Evolutionary conservation across 1,140 invertebrate species (phyloP).

Genomic region (Brachionus plicatilis): DNA sequence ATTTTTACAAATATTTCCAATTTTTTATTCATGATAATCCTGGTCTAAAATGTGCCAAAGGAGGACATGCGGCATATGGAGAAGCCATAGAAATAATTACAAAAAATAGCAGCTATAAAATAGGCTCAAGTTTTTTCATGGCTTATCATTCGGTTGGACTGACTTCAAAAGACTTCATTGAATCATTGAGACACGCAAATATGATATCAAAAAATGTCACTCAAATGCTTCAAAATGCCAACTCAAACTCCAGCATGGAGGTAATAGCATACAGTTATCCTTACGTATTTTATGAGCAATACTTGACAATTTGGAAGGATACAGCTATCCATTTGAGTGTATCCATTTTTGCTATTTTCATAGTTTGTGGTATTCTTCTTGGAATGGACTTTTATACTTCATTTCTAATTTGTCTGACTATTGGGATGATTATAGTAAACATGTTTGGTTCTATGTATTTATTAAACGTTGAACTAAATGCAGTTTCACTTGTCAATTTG

Average conservation of each 20-base stretch:
- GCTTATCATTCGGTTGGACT: slow-evolving; percentile 75
- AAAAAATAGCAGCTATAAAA: slow-evolving; percentile 12
- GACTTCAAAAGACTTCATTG: slow-evolving; percentile 73
- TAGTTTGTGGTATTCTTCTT: slow-evolving; percentile 74
- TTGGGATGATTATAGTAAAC: slow-evolving; percentile 73
- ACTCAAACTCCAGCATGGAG: background rate
- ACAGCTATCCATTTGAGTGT: slow-evolving; percentile 69
- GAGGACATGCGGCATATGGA: slow-evolving; percentile 45
- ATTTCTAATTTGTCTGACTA: slow-evolving; percentile 67
- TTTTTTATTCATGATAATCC: slow-evolving; percentile 79
- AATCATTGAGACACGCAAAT: slow-evolving; percentile 68
- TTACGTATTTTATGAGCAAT: slow-evolving; percentile 91
- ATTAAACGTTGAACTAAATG: slow-evolving; percentile 80
- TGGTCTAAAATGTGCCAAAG: slow-evolving; percentile 69
- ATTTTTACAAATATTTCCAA: slow-evolving; percentile 69
- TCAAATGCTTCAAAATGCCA: slow-evolving; percentile 59
- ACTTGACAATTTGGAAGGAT: slow-evolving; percentile 76
- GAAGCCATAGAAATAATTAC: slow-evolving; percentile 11
- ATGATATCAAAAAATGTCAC: slow-evolving; percentile 71
- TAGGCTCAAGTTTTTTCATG: slow-evolving; percentile 73
- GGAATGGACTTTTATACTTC: slow-evolving; percentile 78
- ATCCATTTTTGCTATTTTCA: slow-evolving; percentile 71
- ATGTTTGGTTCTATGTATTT: slow-evolving; percentile 83
- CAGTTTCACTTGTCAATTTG: slow-evolving; percentile 83
- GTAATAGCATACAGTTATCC: slow-evolving; percentile 66